Evolutionary conservation across 2,113 vertebrate species (phyloP).

Genomic region (Trogon surrucura): DNA sequence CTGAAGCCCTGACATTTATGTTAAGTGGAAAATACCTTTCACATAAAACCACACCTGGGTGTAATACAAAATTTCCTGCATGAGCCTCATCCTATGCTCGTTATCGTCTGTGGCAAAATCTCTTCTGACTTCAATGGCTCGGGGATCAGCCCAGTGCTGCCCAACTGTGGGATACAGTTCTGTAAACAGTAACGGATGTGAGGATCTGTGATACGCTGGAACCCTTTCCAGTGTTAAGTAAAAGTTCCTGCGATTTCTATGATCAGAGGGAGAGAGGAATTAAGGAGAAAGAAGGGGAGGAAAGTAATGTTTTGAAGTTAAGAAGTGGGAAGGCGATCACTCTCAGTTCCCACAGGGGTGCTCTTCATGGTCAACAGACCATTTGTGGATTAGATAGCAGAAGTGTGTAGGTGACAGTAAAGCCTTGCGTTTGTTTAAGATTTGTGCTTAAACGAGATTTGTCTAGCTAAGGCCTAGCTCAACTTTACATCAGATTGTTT

Average conservation of each 20-base stretch:
- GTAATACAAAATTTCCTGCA: slow-evolving; percentile 10
- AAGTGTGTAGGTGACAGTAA: neutral
- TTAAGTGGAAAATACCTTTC: slow-evolving; percentile 27
- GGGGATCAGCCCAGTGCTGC: neutral
- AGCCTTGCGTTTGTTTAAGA: neutral
- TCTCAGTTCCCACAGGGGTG: neutral
- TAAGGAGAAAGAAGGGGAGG: neutral
- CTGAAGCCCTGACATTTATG: neutral
- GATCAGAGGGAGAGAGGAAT: neutral
- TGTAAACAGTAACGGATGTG: neutral
- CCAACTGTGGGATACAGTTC: neutral
- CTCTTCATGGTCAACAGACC: neutral
- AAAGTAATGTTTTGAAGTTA: neutral
- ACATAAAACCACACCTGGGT: slow-evolving; percentile 25
- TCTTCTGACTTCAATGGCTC: neutral
- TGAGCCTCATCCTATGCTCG: neutral
- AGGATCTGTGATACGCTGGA: neutral
- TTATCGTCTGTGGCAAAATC: neutral
- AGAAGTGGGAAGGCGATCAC: neutral
- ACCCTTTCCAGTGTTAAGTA: neutral
- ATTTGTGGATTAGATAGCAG: neutral
- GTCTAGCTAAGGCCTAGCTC: neutral
- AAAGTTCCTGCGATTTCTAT: neutral
- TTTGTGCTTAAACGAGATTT: slow-evolving; percentile 18
- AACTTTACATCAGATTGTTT: neutral